Evolutionary conservation across 2,113 vertebrate species (phyloP), one percentile per base, ranked within the genome.

Genomic region (Hyperoodon ampullatus): DNA sequence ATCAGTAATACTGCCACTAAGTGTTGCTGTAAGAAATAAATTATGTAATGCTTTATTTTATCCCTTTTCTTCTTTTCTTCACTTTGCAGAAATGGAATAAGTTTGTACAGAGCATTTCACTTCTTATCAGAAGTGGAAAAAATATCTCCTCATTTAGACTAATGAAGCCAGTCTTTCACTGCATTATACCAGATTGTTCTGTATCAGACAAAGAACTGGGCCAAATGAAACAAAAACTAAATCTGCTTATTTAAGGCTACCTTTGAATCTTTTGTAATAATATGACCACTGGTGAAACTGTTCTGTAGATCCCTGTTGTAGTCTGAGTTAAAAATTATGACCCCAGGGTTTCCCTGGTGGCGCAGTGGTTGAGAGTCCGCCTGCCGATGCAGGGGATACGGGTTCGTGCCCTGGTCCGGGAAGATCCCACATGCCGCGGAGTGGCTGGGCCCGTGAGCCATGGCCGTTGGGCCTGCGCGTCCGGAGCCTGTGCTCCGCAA

Each of bases 291-390:
- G 47, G 71, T 61, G 21, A 70, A 81, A 85, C 88, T 84, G 12
- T 77, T 71, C 14, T 65, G 2, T 44, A 83, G 9, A 74, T 70
- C 16, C 5, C 4, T 66, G 10, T 65, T 85, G 5, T 78, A 74
- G 71, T 55, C n/a, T 90, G 82, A 72, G 12, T 93, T 75, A 93
- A 84, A 81, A 58, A 23, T 61, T 70, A n/a, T 70, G 84, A 68
- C 10, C 3, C 7, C 28, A 23, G 10, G 12, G 47, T 12, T 50
- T 50, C 47, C 47, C 47, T 50, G 3, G 47, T 50, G 47, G 47
- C 47, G 12, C 47, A 50, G 47, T 50, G 47, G 12, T 50, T 50
- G 47, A 50, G 47, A 50, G 47, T 50, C 47, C 1, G 47, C 47
- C 47, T 50, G 47, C 47, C 0, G 12, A 50, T 50, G 47, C 47